Evolutionary conservation across 2,113 vertebrate genomes (phyloP).

Genomic region (Benthochromis sp.): DNA sequence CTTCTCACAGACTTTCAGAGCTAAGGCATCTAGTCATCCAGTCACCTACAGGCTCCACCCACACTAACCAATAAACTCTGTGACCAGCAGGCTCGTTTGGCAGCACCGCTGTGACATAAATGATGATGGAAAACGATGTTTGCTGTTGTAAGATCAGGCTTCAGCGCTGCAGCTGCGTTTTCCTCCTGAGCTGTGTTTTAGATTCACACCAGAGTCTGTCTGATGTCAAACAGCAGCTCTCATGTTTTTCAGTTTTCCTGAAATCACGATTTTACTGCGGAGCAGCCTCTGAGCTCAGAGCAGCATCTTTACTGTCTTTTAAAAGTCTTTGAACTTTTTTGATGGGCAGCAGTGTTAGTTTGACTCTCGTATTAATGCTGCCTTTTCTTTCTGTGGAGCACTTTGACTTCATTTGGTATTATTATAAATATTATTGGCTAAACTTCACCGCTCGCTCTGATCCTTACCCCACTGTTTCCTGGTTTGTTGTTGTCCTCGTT

Average conservation of each 20-base stretch:
- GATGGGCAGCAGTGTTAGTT: not conserved
- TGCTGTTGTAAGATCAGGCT: not conserved
- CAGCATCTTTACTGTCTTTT: not conserved
- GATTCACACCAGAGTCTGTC: not conserved
- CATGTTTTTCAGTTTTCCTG: not conserved
- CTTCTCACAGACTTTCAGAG: not conserved
- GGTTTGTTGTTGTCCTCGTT: not conserved
- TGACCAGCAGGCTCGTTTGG: not conserved
- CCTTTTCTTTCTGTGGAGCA: not conserved
- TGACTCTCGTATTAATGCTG: not conserved
- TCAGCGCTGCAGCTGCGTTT: not conserved
- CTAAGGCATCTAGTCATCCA: not conserved
- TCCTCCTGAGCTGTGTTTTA: not conserved
- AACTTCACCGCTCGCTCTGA: not conserved
- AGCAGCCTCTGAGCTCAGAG: not conserved
- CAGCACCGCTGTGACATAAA: not conserved
- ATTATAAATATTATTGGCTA: rapidly evolving
- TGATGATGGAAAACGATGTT: not conserved
- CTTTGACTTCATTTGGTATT: not conserved
- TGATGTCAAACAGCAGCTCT: not conserved
- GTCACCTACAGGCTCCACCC: not conserved
- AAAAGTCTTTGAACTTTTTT: not conserved
- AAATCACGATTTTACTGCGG: not conserved
- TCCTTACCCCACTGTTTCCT: not conserved
- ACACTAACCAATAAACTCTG: not conserved